A percentile compares a stretch with the other conserved stretches of the same genome.
phyloP scores from a whole-genome alignment of 2,113 vertebrate genomes.

The Pedionomus torquatus region DNA sequence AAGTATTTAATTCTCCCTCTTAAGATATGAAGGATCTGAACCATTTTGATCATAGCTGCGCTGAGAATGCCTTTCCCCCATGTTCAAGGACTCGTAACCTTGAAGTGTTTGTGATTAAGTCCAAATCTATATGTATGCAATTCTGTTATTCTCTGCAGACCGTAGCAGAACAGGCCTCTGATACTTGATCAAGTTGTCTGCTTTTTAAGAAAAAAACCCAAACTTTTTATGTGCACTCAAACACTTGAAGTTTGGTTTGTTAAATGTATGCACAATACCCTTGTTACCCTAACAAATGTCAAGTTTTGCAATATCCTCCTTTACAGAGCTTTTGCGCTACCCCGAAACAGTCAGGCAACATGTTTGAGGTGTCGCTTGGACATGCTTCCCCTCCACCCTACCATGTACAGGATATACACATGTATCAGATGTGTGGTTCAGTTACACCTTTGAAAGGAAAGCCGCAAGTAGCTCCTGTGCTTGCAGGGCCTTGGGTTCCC shows the following conservation, averaged over 20 bases:
- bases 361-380: background rate
- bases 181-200: background rate
- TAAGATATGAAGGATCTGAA: background rate
- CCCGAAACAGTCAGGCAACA: rapidly evolving
- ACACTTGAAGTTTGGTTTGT: background rate
- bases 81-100: background rate
- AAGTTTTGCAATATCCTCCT: background rate
- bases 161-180: background rate
- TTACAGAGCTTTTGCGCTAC: background rate
- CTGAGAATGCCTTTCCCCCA: background rate
- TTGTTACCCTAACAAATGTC: background rate
- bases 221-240: rapidly evolving
- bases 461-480: background rate
- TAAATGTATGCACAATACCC: rapidly evolving
- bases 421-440: background rate
- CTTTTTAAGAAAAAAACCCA: background rate
- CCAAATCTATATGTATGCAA: too few relatives aligned
- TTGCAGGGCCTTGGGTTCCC: background rate
- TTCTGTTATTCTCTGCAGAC: background rate
- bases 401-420: background rate
- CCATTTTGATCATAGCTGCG: background rate
- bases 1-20: background rate
- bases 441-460: background rate
- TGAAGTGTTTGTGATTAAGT: rapidly evolving
- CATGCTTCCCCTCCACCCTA: background rate